Evolutionary conservation across 2,888 invertebrate species (phyloP).

Genomic region (Capitulum mitella): DNA sequence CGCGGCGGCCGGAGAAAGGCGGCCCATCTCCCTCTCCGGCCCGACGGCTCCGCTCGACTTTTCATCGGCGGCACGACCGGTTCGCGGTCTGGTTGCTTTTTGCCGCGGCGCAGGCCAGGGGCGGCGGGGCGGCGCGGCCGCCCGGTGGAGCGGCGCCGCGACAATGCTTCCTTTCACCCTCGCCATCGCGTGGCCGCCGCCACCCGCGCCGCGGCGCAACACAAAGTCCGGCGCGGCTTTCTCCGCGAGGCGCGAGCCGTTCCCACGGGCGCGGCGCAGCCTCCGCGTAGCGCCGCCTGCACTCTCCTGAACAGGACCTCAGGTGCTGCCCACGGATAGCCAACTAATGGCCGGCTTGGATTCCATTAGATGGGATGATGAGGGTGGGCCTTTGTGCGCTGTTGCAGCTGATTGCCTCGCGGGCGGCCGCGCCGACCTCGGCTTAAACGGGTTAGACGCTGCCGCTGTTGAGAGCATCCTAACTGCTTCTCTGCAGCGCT

Average conservation of each 20-base stretch:
- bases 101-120: not conserved
- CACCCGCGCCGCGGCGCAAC: not conserved
- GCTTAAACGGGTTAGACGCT: too few relatives aligned
- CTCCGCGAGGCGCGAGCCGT: not conserved
- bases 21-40: not conserved
- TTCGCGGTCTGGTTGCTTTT: slow-evolving; percentile 3
- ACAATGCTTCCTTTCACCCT: slow-evolving; percentile 5
- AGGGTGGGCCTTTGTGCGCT: too few relatives aligned
- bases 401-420: too few relatives aligned
- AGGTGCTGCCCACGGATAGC: too few relatives aligned
- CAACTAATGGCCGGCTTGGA: too few relatives aligned
- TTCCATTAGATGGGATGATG: too few relatives aligned
- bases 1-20: not conserved
- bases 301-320: not conserved
- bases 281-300: not conserved
- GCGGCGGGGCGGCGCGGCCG: not conserved
- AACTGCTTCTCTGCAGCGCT: too few relatives aligned
- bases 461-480: too few relatives aligned
- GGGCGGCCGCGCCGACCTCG: too few relatives aligned
- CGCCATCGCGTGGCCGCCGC: not conserved
- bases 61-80: not conserved
- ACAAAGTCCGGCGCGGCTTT: not conserved
- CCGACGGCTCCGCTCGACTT: not conserved
- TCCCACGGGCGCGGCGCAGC: not conserved
- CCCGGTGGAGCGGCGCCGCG: not conserved